These are phyloP conservation scores for Anas bernieri DNA, from an alignment of 2,797 vertebrate genomes.

Conservation along the genomic window DNA sequence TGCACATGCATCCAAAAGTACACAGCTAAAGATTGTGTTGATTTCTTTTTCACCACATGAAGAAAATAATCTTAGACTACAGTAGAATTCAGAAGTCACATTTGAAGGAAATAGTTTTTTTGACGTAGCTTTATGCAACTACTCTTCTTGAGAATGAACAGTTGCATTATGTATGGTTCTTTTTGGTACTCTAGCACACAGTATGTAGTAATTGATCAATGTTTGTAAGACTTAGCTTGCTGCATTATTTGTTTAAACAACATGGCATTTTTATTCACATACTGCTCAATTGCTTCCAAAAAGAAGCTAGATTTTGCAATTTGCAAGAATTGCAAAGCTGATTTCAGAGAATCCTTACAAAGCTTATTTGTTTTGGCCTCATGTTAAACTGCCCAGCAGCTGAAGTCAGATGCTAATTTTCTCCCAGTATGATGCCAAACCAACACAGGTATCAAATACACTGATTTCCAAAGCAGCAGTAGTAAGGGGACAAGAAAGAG, in stretches of 20 bases:
- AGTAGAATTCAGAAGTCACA: neutral
- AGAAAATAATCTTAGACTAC: neutral
- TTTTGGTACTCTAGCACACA: neutral
- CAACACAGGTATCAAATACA: neutral
- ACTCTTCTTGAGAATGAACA: neutral
- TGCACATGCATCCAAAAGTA: neutral
- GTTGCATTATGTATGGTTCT: neutral
- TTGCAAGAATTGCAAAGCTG: neutral
- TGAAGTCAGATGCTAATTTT: neutral
- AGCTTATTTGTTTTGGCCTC: neutral
- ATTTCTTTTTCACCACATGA: neutral
- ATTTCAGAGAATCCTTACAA: neutral
- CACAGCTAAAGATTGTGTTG: neutral
- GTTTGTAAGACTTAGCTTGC: neutral
- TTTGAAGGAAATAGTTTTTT: neutral
- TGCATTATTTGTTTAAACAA: neutral
- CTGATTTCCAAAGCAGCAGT: too few relatives aligned
- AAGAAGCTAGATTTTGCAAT: neutral
- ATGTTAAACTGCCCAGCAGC: neutral
- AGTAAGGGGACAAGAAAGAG: too few relatives aligned
- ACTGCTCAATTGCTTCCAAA: neutral
- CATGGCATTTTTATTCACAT: neutral
- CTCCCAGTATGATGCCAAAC: neutral
- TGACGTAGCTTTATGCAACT: neutral
- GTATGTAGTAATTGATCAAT: neutral